Conservation (phyloP, 2,797 vertebrate genomes). For the Spinus pinus region DNA sequence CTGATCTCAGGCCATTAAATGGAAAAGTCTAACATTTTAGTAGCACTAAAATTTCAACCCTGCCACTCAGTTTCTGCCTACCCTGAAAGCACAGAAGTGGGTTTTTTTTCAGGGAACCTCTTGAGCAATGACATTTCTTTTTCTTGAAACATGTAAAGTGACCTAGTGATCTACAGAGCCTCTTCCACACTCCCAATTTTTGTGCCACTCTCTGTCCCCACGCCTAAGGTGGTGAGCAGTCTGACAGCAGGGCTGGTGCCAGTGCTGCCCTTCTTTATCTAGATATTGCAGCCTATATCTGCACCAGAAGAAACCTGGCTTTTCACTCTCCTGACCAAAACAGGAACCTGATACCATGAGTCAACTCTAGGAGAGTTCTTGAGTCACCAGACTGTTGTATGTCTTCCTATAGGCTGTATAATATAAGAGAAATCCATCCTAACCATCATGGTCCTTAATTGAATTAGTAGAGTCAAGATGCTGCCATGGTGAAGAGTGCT, state of each 20-base stretch:
- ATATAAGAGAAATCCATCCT: not conserved
- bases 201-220: not conserved
- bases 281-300: not conserved
- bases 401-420: not conserved
- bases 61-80: not conserved
- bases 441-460: not conserved
- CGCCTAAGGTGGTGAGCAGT: not conserved
- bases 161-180: not conserved
- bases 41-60: not conserved
- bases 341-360: not conserved
- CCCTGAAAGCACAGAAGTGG: not conserved
- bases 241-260: not conserved
- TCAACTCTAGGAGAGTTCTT: not conserved
- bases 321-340: not conserved
- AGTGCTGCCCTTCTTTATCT: not conserved
- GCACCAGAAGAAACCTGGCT: not conserved
- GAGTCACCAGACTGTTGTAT: not conserved
- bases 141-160: not conserved
- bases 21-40: not conserved
- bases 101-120: not conserved
- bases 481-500: not conserved
- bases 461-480: not conserved
- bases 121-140: not conserved
- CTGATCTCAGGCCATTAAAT: not conserved
- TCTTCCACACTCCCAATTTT: not conserved